Evolutionary conservation across 2,888 invertebrate species (phyloP).

Genomic region (Leptopilina syphax): DNA sequence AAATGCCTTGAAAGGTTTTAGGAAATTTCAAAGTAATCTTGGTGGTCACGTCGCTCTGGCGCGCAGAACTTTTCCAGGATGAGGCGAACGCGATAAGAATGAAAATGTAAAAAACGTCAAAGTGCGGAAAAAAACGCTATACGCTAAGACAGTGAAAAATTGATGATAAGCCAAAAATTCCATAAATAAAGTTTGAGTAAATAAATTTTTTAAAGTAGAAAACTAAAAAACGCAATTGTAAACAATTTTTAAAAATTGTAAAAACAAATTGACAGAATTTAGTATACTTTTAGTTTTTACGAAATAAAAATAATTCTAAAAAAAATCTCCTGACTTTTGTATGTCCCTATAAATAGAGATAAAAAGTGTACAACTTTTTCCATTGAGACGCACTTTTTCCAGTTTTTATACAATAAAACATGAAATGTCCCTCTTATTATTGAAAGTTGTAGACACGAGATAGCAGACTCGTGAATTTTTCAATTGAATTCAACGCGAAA

Average conservation of each 20-base stretch:
- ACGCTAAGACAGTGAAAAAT: slow-evolving; percentile 11
- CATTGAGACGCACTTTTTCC: neutral
- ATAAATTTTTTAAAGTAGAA: neutral
- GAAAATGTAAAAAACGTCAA: slow-evolving; percentile 31
- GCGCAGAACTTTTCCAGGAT: slow-evolving; percentile 23
- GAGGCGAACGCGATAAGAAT: slow-evolving; percentile 38
- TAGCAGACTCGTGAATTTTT: slow-evolving; percentile 30
- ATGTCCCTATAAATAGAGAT: no score
- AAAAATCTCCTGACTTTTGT: no score
- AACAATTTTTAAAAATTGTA: neutral
- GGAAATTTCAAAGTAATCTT: slow-evolving; percentile 34
- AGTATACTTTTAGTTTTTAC: no score
- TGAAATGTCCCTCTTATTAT: slow-evolving; percentile 11
- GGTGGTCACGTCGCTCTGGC: slow-evolving; percentile 32
- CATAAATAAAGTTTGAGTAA: neutral
- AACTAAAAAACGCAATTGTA: neutral
- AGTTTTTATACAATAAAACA: neutral
- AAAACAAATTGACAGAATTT: no score
- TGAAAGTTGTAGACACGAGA: neutral
- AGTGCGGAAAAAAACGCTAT: neutral
- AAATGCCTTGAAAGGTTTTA: slow-evolving; percentile 25
- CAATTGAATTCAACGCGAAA: slow-evolving; percentile 31
- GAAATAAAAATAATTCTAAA: no score
- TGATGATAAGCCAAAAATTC: neutral
- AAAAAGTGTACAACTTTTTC: neutral